Evolutionary conservation across 2,113 vertebrate genomes (phyloP).

Genomic region (Tragulus kanchil): DNA sequence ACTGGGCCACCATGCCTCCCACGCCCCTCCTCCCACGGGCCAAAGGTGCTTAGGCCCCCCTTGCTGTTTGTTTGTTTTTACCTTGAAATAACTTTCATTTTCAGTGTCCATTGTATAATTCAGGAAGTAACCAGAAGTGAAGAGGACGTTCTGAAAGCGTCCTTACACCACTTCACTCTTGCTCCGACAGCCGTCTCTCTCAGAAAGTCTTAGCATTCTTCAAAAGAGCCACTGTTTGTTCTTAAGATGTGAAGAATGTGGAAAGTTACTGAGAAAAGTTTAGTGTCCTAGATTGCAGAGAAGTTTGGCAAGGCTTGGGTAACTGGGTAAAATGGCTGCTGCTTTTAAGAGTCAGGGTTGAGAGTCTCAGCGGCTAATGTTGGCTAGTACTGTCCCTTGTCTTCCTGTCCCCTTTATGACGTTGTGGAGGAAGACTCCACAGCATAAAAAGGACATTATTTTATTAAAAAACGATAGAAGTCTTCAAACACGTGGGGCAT

Average conservation of each 20-base stretch:
- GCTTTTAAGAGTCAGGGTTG: neutral
- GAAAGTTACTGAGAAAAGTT: slow-evolving; percentile 22
- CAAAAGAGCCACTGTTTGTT: neutral
- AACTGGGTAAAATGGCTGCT: neutral
- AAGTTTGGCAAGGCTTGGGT: neutral
- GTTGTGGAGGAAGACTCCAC: neutral
- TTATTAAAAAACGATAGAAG: neutral
- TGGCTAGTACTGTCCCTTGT: neutral
- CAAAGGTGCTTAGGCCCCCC: neutral
- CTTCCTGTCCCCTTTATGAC: neutral
- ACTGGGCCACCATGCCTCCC: neutral
- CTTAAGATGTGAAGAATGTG: slow-evolving; percentile 33
- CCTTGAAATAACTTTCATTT: slow-evolving; percentile 1
- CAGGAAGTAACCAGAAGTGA: neutral
- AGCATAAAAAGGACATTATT: neutral
- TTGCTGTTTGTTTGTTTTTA: neutral
- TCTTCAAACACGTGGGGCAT: neutral
- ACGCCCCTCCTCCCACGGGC: neutral
- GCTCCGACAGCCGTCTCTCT: neutral
- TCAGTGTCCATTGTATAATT: neutral
- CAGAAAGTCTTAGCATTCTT: slow-evolving; percentile 13
- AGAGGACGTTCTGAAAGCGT: slow-evolving; percentile 17
- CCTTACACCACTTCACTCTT: neutral
- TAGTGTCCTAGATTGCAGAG: neutral
- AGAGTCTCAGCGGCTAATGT: neutral